Percentiles rank a stretch among this genome's conserved stretches.
Conservation (phyloP, 1,140 invertebrate genomes). For the Bicyclus anynana region DNA sequence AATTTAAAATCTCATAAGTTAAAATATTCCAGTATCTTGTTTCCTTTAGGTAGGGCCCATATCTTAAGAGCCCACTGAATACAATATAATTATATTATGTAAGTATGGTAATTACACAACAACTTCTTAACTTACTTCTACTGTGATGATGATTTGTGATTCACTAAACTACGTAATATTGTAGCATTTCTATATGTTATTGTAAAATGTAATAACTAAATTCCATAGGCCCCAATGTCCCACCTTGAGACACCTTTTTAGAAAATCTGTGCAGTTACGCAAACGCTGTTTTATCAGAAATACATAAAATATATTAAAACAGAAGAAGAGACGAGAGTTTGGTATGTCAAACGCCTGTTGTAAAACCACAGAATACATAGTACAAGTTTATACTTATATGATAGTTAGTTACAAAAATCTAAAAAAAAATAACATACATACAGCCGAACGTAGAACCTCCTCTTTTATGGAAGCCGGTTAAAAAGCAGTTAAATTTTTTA, state of each 20-base stretch:
- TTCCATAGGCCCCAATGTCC: background rate
- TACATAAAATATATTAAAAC: too few species aligned
- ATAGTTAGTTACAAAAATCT: too few species aligned
- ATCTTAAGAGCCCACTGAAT: constrained; percentile 8
- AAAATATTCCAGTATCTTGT: constrained; percentile 27
- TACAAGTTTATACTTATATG: too few species aligned
- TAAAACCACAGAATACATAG: too few species aligned
- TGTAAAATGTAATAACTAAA: background rate
- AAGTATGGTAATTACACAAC: constrained; percentile 28
- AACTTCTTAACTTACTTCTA: constrained; percentile 25
- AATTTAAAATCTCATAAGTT: too few species aligned
- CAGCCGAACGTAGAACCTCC: too few species aligned
- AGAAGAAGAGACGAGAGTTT: too few species aligned
- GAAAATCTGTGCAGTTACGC: background rate
- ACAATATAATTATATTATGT: constrained; percentile 16
- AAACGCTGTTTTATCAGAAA: too few species aligned
- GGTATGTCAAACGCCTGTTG: too few species aligned
- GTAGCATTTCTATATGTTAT: background rate
- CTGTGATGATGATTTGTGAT: constrained; percentile 20
- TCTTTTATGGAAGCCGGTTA: too few species aligned
- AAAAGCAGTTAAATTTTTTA: too few species aligned
- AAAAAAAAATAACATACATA: too few species aligned
- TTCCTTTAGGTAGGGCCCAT: constrained; percentile 18
- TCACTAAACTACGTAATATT: background rate
- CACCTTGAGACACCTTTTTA: background rate